Percentiles rank a stretch among this genome's conserved stretches.
Conservation (phyloP, 2,888 invertebrate species). For the Drosophila subquinaria region DNA sequence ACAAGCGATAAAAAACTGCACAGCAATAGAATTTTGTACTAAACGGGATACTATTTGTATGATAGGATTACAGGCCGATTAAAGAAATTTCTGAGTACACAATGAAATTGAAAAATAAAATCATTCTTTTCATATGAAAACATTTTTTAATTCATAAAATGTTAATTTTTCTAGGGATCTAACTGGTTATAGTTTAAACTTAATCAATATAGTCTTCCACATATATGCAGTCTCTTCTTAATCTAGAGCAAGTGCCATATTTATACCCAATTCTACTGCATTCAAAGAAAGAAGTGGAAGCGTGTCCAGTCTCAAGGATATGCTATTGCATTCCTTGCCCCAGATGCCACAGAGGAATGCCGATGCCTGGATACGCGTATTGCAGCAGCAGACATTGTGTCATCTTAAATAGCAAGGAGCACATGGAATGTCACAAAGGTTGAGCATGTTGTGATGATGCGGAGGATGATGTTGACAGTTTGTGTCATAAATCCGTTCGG, state of each 20-base stretch:
- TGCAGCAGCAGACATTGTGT: background rate
- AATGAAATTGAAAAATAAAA: no score
- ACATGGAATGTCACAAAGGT: conserved; percentile 1
- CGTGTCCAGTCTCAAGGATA: background rate
- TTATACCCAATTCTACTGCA: background rate
- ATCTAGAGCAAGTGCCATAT: background rate
- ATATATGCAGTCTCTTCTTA: background rate
- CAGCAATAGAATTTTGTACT: background rate
- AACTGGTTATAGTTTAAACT: no score
- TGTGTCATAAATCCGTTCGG: background rate
- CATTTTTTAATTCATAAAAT: no score
- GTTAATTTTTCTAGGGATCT: no score
- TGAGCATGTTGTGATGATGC: background rate
- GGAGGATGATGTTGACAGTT: background rate
- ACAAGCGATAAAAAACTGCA: background rate
- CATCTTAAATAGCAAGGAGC: background rate
- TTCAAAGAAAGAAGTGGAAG: background rate
- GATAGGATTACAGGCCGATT: background rate
- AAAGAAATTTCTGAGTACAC: background rate
- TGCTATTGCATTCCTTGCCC: background rate
- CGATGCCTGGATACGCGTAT: background rate
- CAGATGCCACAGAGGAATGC: background rate
- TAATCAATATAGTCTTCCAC: background rate
- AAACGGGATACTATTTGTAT: background rate
- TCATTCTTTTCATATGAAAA: no score